phyloP scores from a whole-genome alignment of 2,113 vertebrate genomes.

The Rhea americana region DNA sequence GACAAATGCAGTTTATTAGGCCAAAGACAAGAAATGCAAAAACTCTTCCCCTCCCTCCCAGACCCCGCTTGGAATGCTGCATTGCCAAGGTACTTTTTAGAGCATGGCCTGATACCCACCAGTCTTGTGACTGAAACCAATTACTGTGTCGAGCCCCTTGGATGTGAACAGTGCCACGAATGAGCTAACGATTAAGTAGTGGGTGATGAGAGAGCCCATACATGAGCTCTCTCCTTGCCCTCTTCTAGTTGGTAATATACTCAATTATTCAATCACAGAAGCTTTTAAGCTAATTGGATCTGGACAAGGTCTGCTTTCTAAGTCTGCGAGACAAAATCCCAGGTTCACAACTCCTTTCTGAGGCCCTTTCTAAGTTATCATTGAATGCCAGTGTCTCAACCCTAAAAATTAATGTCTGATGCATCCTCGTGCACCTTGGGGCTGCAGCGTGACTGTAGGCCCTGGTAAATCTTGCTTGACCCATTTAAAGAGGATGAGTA shows the following conservation, averaged over 20 bases:
- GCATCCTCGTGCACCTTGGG: not conserved
- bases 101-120: not conserved
- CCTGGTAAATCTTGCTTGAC: not conserved
- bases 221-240: slow-evolving; percentile 6
- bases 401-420: not conserved
- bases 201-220: not conserved
- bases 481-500: not conserved
- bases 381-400: not conserved
- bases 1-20: not conserved
- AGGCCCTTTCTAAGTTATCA: not conserved
- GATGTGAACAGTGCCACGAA: not conserved
- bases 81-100: not conserved
- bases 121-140: not conserved
- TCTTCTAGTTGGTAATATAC: slow-evolving; percentile 1
- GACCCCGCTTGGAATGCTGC: not conserved
- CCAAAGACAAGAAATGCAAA: not conserved
- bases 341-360: not conserved
- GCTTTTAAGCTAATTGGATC: slow-evolving; percentile 39
- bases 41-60: not conserved
- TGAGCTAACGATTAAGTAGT: slow-evolving; percentile 35
- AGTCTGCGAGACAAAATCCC: not conserved
- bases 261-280: slow-evolving; percentile 49
- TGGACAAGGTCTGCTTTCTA: not conserved
- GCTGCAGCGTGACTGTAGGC: not conserved
- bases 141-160: not conserved